These are phyloP conservation scores for Calliphora vicina DNA, from an alignment of 1,140 invertebrate genomes.

Conservation along the genomic window DNA sequence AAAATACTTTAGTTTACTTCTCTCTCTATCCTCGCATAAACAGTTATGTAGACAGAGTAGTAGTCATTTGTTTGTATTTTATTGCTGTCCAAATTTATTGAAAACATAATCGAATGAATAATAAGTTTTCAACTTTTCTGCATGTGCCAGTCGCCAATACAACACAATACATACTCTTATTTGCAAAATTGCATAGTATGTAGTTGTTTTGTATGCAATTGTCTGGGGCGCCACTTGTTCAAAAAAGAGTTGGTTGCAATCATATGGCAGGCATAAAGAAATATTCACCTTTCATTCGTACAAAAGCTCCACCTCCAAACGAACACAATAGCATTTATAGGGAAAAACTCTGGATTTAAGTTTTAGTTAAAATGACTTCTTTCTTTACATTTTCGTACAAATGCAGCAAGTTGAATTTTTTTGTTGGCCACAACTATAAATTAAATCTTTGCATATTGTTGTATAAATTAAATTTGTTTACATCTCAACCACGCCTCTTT, in stretches of 20 bases:
- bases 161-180: too few species aligned
- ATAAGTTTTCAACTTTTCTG: not conserved
- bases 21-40: too few species aligned
- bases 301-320: not conserved
- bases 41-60: too few species aligned
- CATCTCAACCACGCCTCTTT: conserved; percentile 54
- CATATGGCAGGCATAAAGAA: not conserved
- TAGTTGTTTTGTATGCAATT: not conserved
- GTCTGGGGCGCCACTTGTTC: not conserved
- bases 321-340: not conserved
- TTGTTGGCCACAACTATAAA: conserved; percentile 43
- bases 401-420: not conserved
- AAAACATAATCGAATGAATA: not conserved
- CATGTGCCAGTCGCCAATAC: too few species aligned
- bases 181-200: not conserved
- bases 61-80: too few species aligned
- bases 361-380: too few species aligned
- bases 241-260: not conserved
- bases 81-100: not conserved
- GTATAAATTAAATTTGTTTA: conserved; percentile 63
- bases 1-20: too few species aligned
- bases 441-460: conserved; percentile 63
- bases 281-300: not conserved
- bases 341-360: too few species aligned
- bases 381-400: not conserved